phyloP scores from a whole-genome alignment of 2,888 invertebrate species.

The Sinotaia quadrata region DNA sequence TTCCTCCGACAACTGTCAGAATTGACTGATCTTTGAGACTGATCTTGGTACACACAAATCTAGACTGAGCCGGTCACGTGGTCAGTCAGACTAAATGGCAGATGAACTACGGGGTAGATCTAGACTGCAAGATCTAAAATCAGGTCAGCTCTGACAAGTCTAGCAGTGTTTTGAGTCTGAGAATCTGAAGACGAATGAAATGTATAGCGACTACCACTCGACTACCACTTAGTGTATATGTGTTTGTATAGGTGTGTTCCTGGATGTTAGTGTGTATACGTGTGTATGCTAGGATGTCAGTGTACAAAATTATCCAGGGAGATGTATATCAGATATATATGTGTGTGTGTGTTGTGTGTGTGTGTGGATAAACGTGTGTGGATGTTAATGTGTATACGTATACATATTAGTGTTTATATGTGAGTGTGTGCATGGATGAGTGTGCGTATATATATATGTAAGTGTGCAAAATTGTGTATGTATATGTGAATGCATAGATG shows the following conservation, averaged over 20 bases:
- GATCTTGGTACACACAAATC: too few species aligned
- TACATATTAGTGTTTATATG: background rate
- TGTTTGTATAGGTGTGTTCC: background rate
- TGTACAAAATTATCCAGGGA: background rate
- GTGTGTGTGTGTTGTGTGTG: background rate
- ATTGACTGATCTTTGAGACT: too few species aligned
- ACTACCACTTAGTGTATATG: background rate
- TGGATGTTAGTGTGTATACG: conserved; percentile 8
- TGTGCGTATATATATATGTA: conserved; percentile 9
- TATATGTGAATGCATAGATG: background rate
- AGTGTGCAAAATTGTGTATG: background rate
- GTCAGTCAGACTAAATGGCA: too few species aligned
- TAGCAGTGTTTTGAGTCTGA: too few species aligned
- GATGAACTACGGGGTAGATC: too few species aligned
- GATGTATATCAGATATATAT: too few species aligned
- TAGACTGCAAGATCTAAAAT: too few species aligned
- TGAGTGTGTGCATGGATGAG: conserved; percentile 10
- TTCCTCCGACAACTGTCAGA: too few species aligned
- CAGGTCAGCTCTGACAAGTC: too few species aligned
- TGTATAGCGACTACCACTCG: too few species aligned
- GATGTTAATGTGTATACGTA: background rate
- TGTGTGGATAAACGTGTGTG: background rate
- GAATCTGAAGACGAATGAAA: too few species aligned
- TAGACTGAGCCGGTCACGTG: too few species aligned
- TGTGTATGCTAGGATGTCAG: background rate